A percentile compares a stretch with the other conserved stretches of the same genome.
These are phyloP conservation scores for Verasper variegatus DNA, from an alignment of 2,113 vertebrate genomes.

Conservation along the genomic window DNA sequence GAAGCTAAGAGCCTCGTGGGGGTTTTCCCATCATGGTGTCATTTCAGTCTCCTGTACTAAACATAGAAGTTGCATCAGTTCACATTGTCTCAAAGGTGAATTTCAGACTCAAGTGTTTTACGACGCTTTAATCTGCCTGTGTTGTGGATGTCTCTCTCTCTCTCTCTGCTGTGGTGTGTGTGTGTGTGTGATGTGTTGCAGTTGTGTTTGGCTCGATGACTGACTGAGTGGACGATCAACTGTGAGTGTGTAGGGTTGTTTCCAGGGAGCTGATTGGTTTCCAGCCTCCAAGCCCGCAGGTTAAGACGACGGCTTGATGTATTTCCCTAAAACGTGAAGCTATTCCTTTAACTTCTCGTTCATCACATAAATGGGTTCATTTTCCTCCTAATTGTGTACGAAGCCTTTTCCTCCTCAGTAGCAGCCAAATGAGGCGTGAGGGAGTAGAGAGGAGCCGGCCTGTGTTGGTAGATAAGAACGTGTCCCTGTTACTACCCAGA, in stretches of 20 bases:
- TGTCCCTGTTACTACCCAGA: conserved; percentile 48
- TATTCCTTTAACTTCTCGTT: neutral
- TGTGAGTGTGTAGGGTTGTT: no score
- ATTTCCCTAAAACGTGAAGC: neutral
- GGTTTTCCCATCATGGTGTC: neutral
- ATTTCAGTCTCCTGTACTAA: neutral
- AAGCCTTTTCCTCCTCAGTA: neutral
- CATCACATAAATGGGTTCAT: neutral
- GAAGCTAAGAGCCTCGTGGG: neutral
- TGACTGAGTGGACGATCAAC: no score
- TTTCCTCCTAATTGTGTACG: neutral
- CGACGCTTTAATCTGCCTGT: no score
- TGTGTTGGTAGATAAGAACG: conserved; percentile 58
- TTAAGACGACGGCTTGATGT: no score
- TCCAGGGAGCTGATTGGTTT: no score
- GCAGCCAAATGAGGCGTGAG: neutral
- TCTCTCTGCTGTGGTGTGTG: no score
- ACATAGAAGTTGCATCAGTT: neutral
- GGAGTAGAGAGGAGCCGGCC: neutral
- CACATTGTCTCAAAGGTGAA: no score
- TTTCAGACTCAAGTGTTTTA: no score
- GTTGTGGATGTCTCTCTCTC: no score
- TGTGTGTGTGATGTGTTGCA: no score
- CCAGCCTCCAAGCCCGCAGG: no score
- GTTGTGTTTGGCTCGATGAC: no score